Percentiles rank a stretch among this genome's conserved stretches.
Conservation (phyloP, 2,113 vertebrate genomes). For the Pitta sordida region DNA sequence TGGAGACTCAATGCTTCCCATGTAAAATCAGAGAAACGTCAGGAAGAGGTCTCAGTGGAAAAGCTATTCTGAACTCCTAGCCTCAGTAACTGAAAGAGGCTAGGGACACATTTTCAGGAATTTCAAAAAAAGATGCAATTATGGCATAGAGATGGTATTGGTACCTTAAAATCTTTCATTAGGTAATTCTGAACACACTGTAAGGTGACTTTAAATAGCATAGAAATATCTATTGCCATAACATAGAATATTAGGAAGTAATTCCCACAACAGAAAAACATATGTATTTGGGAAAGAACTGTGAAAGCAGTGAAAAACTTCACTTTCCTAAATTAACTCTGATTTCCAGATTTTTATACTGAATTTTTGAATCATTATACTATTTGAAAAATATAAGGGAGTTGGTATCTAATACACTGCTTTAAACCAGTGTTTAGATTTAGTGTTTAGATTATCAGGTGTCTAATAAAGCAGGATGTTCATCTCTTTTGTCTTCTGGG, state of each 20-base stretch:
- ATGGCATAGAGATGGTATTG: background rate
- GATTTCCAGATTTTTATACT: background rate
- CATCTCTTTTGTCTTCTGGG: slow-evolving; percentile 35
- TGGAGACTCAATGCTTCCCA: background rate
- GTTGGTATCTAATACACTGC: background rate
- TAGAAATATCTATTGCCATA: background rate
- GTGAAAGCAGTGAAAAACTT: background rate
- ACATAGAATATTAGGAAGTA: background rate
- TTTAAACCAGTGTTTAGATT: background rate
- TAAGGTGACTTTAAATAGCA: background rate
- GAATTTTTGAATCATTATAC: background rate
- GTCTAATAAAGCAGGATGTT: slow-evolving; percentile 13
- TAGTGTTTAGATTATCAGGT: background rate
- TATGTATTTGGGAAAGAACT: background rate
- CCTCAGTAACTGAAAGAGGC: background rate
- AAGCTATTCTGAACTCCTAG: background rate
- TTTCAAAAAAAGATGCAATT: background rate
- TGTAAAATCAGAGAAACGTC: background rate
- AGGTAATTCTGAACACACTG: background rate
- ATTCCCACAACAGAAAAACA: background rate
- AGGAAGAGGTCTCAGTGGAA: background rate
- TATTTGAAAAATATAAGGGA: background rate
- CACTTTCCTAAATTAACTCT: background rate
- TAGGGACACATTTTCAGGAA: background rate
- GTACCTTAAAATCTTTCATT: background rate